These are phyloP conservation scores for Heliothis subflexa DNA, from an alignment of 1,140 invertebrate genomes.

Conservation along the genomic window DNA sequence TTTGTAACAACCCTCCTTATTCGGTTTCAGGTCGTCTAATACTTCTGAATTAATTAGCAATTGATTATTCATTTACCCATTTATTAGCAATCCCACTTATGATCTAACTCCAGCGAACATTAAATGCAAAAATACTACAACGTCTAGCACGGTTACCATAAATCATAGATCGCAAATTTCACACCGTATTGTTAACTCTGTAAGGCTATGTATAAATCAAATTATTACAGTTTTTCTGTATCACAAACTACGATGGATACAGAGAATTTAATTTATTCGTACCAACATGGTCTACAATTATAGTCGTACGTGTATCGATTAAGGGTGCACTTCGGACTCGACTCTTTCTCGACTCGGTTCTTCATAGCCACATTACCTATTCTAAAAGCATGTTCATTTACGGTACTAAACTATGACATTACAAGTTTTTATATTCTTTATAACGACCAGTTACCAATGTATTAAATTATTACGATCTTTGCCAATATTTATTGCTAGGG, in stretches of 20 bases:
- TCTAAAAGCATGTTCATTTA: constrained; percentile 47
- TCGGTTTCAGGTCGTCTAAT: background rate
- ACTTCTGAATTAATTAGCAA: background rate
- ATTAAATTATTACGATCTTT: constrained; percentile 62
- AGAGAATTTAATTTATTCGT: constrained; percentile 28
- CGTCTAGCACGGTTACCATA: background rate
- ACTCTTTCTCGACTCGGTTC: background rate
- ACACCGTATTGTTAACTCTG: constrained; percentile 21
- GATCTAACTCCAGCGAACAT: constrained; percentile 9
- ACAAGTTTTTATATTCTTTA: constrained; percentile 47
- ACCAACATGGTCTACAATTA: constrained; percentile 27
- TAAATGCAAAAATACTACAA: background rate
- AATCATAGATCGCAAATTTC: constrained; percentile 31
- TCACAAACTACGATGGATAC: background rate
- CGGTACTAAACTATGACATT: constrained; percentile 41
- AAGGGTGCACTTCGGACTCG: constrained; percentile 8
- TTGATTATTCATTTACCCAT: constrained; percentile 10
- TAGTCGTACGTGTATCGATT: constrained; percentile 37
- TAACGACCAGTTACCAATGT: constrained; percentile 50
- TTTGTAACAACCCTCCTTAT: background rate
- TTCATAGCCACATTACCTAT: constrained; percentile 28
- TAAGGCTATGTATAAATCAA: constrained; percentile 32
- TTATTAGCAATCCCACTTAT: background rate
- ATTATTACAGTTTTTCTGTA: constrained; percentile 29
- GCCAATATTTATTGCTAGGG: constrained; percentile 60